Evolutionary conservation across 2,797 vertebrate genomes (phyloP).

Genomic region (Phoxinus dragarum): DNA sequence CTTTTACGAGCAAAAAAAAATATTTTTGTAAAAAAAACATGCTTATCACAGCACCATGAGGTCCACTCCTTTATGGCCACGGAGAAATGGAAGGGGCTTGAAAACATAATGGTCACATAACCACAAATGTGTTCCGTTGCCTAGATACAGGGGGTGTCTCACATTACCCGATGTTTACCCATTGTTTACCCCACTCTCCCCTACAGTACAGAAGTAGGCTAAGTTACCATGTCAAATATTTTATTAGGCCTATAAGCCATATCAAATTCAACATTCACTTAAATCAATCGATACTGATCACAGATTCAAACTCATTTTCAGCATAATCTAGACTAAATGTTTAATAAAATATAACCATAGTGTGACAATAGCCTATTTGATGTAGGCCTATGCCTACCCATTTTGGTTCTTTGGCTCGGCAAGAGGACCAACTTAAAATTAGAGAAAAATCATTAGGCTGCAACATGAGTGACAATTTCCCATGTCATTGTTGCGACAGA

Average conservation of each 20-base stretch:
- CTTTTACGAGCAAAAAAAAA: too few relatives aligned
- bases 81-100: too few relatives aligned
- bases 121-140: too few relatives aligned
- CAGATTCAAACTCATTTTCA: background rate
- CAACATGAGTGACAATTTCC: too few relatives aligned
- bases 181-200: too few relatives aligned
- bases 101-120: too few relatives aligned
- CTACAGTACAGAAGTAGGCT: background rate
- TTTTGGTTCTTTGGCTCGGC: background rate
- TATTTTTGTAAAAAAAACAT: too few relatives aligned
- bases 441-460: background rate
- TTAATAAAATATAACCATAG: background rate
- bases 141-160: too few relatives aligned
- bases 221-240: slow-evolving; percentile 4
- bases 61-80: too few relatives aligned
- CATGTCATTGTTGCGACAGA: background rate
- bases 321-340: background rate
- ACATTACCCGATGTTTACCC: too few relatives aligned
- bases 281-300: background rate
- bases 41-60: too few relatives aligned
- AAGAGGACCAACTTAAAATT: too few relatives aligned
- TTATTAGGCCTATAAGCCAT: background rate
- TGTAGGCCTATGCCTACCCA: background rate
- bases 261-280: background rate
- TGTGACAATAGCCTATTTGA: background rate